A percentile compares a stretch with the other conserved stretches of the same genome.
Conservation (phyloP, 2,888 invertebrate genomes). For the Cosmorhoe ocellata region DNA sequence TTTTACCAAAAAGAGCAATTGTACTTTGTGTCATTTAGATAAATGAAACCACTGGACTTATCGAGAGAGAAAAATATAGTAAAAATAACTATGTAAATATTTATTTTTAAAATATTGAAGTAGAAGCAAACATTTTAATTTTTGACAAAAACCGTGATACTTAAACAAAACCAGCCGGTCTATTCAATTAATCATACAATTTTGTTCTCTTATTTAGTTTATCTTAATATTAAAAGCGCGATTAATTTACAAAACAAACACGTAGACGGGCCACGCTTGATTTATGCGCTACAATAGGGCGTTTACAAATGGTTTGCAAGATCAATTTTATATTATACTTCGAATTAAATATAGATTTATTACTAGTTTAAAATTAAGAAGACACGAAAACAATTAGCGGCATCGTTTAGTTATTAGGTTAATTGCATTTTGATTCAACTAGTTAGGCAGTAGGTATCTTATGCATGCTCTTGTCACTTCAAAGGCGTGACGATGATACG, state of each 20-base stretch:
- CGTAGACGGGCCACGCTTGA: conserved; percentile 35
- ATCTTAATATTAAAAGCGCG: conserved; percentile 36
- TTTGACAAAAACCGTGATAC: conserved; percentile 26
- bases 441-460: conserved; percentile 44
- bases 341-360: conserved; percentile 32
- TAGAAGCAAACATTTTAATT: too few species aligned
- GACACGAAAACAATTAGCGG: conserved; percentile 46
- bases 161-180: conserved; percentile 22
- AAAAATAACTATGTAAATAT: too few species aligned
- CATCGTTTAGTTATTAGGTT: conserved; percentile 49
- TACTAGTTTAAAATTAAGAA: conserved; percentile 30
- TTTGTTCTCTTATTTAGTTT: conserved; percentile 29
- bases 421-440: conserved; percentile 50
- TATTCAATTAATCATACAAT: conserved; percentile 35
- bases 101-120: too few species aligned
- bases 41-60: too few species aligned
- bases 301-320: conserved; percentile 29
- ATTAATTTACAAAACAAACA: conserved; percentile 40
- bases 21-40: too few species aligned
- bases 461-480: conserved; percentile 50
- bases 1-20: too few species aligned
- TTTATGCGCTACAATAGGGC: conserved; percentile 36
- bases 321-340: conserved; percentile 28
- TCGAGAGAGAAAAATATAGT: too few species aligned
- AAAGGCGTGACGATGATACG: conserved; percentile 55